These are phyloP conservation scores for Eurystomus gularis DNA, from an alignment of 2,113 vertebrate species.

Conservation along the genomic window DNA sequence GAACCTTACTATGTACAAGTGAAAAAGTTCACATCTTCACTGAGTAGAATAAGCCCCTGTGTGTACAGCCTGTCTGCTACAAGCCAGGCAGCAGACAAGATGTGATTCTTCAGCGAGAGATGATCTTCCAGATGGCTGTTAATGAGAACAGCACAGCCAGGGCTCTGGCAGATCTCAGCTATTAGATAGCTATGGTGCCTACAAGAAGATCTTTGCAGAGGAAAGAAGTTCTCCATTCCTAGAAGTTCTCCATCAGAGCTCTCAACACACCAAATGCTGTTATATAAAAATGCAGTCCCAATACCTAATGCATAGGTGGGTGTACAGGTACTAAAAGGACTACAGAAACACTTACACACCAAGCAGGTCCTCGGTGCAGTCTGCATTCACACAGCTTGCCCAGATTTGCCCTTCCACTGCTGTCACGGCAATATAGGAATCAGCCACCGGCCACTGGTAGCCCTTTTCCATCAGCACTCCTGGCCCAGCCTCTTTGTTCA, in stretches of 20 bases:
- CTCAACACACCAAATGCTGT: background rate
- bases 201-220: background rate
- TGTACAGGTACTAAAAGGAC: background rate
- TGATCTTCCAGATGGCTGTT: background rate
- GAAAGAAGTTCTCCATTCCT: background rate
- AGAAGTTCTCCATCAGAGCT: background rate
- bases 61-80: background rate
- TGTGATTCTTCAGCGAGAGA: background rate
- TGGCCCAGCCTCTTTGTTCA: background rate
- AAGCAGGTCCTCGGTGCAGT: background rate
- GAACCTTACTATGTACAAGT: background rate
- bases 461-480: background rate
- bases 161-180: background rate
- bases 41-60: background rate
- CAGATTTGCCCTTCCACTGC: background rate
- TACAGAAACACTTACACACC: background rate
- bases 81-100: background rate
- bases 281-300: background rate
- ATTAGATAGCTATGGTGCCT: background rate
- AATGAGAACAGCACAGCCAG: background rate
- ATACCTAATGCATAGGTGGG: background rate
- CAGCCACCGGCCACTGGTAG: background rate
- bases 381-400: background rate
- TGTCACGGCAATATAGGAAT: background rate
- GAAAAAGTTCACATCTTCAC: background rate